Conservation (phyloP, 35 echinoderm and acorn worm species). For the Stichopus chloronotus region DNA sequence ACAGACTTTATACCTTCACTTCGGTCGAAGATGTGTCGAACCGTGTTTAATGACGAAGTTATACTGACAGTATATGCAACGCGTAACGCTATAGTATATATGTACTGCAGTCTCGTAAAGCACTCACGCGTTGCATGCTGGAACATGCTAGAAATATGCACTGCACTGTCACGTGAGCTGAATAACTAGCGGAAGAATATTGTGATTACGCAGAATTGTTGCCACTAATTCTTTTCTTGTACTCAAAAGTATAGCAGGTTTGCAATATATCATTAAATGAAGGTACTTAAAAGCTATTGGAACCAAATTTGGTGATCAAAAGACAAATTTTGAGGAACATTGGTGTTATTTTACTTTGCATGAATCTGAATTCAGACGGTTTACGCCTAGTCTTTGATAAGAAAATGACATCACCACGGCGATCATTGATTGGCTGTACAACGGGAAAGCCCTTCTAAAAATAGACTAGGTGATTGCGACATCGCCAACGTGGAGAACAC, state of each 20-base stretch:
- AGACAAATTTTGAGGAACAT: neutral
- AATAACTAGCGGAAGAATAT: slow-evolving; percentile 34
- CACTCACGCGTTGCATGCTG: slow-evolving; percentile 2
- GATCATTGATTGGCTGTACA: slow-evolving; percentile 23
- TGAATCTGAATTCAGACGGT: neutral
- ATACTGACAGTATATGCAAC: neutral
- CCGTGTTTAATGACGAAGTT: no score
- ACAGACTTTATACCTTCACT: neutral
- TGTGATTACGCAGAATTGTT: neutral
- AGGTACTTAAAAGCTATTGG: neutral
- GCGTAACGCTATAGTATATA: neutral
- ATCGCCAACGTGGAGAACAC: slow-evolving; percentile 43
- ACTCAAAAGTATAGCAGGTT: neutral
- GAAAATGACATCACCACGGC: slow-evolving; percentile 20
- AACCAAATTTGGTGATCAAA: no score
- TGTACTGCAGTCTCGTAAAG: neutral
- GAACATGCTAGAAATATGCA: slow-evolving; percentile 36
- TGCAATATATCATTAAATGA: neutral
- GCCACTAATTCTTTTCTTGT: neutral
- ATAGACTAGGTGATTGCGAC: slow-evolving; percentile 40
- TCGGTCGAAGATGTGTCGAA: no score
- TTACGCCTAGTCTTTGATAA: neutral
- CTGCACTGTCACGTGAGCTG: slow-evolving; percentile 20
- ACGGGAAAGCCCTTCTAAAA: slow-evolving; percentile 52
- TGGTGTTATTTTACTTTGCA: neutral